Percentiles rank a stretch among this genome's conserved stretches.
phyloP scores from a whole-genome alignment of 1,140 invertebrate species.

The Papilio helenus region DNA sequence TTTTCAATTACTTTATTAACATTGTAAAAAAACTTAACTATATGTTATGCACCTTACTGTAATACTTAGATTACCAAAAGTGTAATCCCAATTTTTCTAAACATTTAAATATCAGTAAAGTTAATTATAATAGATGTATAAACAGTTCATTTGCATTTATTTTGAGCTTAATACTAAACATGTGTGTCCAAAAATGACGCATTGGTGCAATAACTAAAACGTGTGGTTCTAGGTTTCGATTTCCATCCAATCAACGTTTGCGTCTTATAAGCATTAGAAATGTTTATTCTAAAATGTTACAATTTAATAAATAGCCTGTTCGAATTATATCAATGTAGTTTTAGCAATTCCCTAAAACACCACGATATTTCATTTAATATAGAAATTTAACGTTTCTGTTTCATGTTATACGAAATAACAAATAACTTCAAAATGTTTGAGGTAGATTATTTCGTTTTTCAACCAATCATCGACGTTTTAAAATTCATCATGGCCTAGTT shows the following conservation, averaged over 20 bases:
- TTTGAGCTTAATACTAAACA: too few relatives aligned
- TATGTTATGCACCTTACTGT: background rate
- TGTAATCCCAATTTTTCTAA: too few relatives aligned
- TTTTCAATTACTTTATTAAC: slow-evolving; percentile 7
- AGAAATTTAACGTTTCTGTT: background rate
- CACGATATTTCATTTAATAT: background rate
- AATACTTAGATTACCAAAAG: too few relatives aligned
- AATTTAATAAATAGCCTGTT: background rate
- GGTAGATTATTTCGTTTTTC: background rate
- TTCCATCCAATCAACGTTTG: too few relatives aligned
- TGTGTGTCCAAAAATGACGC: too few relatives aligned
- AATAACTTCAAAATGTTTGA: slow-evolving; percentile 11
- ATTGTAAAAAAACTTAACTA: background rate
- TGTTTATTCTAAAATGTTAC: too few relatives aligned
- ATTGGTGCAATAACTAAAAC: background rate
- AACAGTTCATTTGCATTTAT: too few relatives aligned
- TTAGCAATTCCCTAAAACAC: background rate
- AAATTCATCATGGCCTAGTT: background rate
- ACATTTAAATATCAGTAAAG: too few relatives aligned
- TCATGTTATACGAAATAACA: slow-evolving; percentile 1
- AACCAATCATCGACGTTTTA: background rate
- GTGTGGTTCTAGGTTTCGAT: background rate
- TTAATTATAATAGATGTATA: too few relatives aligned
- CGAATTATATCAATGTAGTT: background rate
- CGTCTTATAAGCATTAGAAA: too few relatives aligned